A percentile compares a stretch with the other conserved stretches of the same genome.
Conservation (phyloP, 2,113 vertebrate species). For the Noturus placidus region DNA sequence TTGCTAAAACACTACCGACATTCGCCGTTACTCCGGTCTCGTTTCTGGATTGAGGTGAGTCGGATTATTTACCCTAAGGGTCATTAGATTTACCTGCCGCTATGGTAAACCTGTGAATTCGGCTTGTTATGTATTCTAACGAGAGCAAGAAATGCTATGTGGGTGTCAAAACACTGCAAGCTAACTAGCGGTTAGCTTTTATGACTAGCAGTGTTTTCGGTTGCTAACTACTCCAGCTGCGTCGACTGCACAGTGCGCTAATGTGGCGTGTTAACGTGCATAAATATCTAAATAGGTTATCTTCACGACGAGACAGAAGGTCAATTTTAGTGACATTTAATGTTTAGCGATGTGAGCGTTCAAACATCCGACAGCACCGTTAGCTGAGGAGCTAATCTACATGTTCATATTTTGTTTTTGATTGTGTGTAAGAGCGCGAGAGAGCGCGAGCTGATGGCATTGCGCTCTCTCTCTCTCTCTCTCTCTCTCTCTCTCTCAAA, state of each 20-base stretch:
- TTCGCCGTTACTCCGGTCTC: neutral
- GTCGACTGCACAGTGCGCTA: neutral
- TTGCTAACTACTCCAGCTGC: neutral
- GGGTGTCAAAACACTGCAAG: constrained; percentile 15
- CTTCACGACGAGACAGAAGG: neutral
- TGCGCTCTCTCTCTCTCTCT: neutral
- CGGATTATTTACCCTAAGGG: neutral
- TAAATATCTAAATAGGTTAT: neutral
- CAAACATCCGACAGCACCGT: neutral
- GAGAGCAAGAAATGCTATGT: too few species aligned
- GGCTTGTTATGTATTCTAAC: neutral
- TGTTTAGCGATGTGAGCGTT: neutral
- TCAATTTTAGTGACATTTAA: neutral
- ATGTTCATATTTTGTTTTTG: neutral
- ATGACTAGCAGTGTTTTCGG: neutral
- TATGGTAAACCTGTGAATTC: neutral
- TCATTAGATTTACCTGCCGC: too few species aligned
- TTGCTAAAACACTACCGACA: constrained; percentile 3
- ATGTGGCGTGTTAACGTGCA: neutral
- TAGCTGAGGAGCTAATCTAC: constrained; percentile 12
- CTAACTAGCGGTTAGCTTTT: neutral
- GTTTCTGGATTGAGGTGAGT: neutral
- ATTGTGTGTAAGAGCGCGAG: neutral
- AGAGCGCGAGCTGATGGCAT: neutral
- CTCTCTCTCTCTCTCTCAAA: too few species aligned